Base-by-base conservation (phyloP, 2,888 invertebrate species). In the Urechis unicinctus region DNA sequence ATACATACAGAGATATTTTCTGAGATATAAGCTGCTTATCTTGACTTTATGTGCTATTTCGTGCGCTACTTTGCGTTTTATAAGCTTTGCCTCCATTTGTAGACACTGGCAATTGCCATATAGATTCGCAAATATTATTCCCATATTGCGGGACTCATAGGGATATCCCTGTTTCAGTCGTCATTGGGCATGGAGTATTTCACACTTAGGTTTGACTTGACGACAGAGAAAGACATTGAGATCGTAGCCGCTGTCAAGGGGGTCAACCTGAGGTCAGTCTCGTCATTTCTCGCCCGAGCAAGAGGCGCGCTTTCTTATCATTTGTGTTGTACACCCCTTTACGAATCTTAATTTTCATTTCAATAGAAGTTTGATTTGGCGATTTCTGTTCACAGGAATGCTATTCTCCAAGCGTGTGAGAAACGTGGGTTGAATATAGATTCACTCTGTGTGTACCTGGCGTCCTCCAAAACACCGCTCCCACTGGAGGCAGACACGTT, bases 191-290 rank as follows among this genome's bases (percentile, higher is more conserved):
- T 17, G 9, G 36, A 36, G 17, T 36, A 36, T 36, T 36, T 36
- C 36, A 36, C 55, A 6, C 31, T 55, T 4, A 42, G 42, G 45
- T 55, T 55, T 55, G 55, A 55, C n/a, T 5, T 41, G 22, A n/a
- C 44, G 5, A 50, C 29, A 5, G 26, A 50, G n/a, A 29, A 43
- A n/a, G 55, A 55, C 22, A 31, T 55, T 3, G 50, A 55, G 45
- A 45, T 55, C 5, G 50, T 55, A 4, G 55, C 45, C 17, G 55
- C 55, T n/a, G 31, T 44, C 6, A 55, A 55, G 28, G 55, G 55
- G 22, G 42, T 29, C 3, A 50, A 28, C 45, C 41, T 55, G 26
- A 50, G 46, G 55, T 55, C 22, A 31, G 43, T 42, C n/a, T n/a
- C n/a, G n/a, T n/a, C n/a, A n/a, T n/a, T n/a, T n/a, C n/a, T n/a